A percentile compares a stretch with the other conserved stretches of the same genome.
phyloP scores from a whole-genome alignment of 2,888 invertebrate genomes.

The Dendrolimus pini region DNA sequence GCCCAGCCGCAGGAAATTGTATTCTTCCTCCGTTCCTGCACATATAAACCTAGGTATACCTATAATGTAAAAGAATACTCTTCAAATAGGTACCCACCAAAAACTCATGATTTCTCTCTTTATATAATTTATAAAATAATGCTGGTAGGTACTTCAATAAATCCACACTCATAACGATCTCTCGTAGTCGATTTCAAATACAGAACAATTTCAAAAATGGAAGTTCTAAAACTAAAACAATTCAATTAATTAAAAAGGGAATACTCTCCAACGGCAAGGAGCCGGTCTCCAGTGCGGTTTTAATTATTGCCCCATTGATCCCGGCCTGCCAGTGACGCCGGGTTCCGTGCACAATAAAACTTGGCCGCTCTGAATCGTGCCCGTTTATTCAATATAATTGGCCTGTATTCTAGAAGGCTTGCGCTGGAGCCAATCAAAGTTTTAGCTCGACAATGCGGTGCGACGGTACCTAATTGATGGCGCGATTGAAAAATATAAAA shows the following conservation, averaged over 20 bases:
- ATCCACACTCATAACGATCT: too few relatives aligned
- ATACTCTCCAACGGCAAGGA: conserved; percentile 40
- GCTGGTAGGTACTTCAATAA: too few relatives aligned
- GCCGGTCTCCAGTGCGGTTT: conserved; percentile 51
- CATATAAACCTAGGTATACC: too few relatives aligned
- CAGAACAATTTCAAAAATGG: conserved; percentile 1
- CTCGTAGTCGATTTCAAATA: not conserved
- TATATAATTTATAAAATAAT: too few relatives aligned
- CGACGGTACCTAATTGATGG: conserved; percentile 47
- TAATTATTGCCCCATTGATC: conserved; percentile 67
- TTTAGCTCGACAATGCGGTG: conserved; percentile 50
- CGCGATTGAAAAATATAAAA: conserved; percentile 11
- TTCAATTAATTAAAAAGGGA: conserved; percentile 60
- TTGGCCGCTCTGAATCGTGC: conserved; percentile 23
- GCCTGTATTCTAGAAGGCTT: conserved; percentile 45
- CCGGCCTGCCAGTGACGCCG: conserved; percentile 58
- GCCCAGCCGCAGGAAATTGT: too few relatives aligned
- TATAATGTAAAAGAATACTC: too few relatives aligned
- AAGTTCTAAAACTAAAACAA: conserved; percentile 24
- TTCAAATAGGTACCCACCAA: too few relatives aligned
- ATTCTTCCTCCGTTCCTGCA: too few relatives aligned
- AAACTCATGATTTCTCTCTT: too few relatives aligned
- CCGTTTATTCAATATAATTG: conserved; percentile 58
- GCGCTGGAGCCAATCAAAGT: conserved; percentile 60
- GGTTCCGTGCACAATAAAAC: conserved; percentile 56